Conservation (phyloP, 2,113 vertebrate species). For the Mesembrinibis cayennensis region DNA sequence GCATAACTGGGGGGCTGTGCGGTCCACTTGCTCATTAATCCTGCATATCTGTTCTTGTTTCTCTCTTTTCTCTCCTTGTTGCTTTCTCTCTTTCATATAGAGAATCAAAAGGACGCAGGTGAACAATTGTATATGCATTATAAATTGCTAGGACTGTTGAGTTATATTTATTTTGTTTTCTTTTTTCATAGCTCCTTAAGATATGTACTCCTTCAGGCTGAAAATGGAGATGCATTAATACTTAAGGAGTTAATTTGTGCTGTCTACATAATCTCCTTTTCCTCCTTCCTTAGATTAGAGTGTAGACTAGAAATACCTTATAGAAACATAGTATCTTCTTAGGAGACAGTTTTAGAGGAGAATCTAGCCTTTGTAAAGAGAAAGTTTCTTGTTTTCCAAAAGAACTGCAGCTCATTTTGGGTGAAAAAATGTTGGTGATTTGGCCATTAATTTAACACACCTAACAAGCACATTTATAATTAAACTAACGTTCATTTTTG, state of each 20-base stretch:
- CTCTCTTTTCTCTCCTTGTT: slow-evolving; percentile 85
- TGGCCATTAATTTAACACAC: slow-evolving; percentile 65
- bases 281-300: slow-evolving; percentile 44
- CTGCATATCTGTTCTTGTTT: slow-evolving; percentile 91
- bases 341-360: neutral
- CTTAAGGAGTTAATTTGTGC: slow-evolving; percentile 90
- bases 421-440: slow-evolving; percentile 49
- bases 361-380: slow-evolving; percentile 33
- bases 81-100: slow-evolving; percentile 91
- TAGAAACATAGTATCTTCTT: neutral
- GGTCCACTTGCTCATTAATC: slow-evolving; percentile 85
- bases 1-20: slow-evolving; percentile 80
- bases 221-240: slow-evolving; percentile 77
- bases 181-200: slow-evolving; percentile 80
- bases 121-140: slow-evolving; percentile 95
- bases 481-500: slow-evolving; percentile 70
- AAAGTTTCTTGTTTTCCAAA: slow-evolving; percentile 41
- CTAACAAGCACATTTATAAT: slow-evolving; percentile 48
- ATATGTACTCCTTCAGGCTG: slow-evolving; percentile 78
- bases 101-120: slow-evolving; percentile 94
- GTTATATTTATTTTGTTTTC: slow-evolving; percentile 77
- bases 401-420: slow-evolving; percentile 53
- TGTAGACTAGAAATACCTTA: slow-evolving; percentile 35
- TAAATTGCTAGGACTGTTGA: slow-evolving; percentile 84
- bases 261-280: slow-evolving; percentile 73